Percentiles rank a stretch among this genome's conserved stretches.
These are phyloP conservation scores for Coptotermes formosanus DNA, from an alignment of 1,140 invertebrate species.

Conservation along the genomic window DNA sequence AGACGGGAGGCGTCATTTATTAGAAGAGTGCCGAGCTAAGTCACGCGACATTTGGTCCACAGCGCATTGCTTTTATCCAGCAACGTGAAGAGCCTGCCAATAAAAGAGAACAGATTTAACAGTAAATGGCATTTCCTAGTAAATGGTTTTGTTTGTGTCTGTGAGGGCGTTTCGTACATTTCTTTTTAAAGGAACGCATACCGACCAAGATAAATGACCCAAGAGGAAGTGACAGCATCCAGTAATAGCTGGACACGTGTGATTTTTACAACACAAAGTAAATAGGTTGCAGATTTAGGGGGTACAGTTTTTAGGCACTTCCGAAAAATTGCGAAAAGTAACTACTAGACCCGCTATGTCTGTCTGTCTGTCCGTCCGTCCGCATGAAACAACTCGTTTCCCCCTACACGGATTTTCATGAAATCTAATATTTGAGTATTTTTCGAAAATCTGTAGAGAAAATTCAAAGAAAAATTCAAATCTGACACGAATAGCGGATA, in stretches of 20 bases:
- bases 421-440: too few species aligned
- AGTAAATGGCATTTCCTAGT: constrained; percentile 12
- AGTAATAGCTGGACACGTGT: too few species aligned
- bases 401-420: too few species aligned
- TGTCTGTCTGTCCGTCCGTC: too few species aligned
- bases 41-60: neutral
- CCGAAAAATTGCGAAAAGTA: too few species aligned
- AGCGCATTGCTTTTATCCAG: neutral
- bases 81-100: constrained; percentile 17
- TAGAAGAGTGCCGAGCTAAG: neutral
- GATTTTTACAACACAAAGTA: neutral
- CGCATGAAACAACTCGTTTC: too few species aligned
- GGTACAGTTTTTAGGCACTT: too few species aligned
- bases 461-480: too few species aligned
- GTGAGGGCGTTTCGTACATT: too few species aligned
- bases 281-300: neutral
- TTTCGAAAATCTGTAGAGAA: too few species aligned
- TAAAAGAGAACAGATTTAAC: neutral
- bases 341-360: too few species aligned
- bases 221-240: neutral
- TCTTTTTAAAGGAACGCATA: neutral
- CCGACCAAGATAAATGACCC: neutral
- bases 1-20: neutral
- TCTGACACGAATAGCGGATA: too few species aligned
- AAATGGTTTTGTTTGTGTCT: neutral